Conservation (phyloP, 2,888 invertebrate species). For the Megalurothrips usitatus region DNA sequence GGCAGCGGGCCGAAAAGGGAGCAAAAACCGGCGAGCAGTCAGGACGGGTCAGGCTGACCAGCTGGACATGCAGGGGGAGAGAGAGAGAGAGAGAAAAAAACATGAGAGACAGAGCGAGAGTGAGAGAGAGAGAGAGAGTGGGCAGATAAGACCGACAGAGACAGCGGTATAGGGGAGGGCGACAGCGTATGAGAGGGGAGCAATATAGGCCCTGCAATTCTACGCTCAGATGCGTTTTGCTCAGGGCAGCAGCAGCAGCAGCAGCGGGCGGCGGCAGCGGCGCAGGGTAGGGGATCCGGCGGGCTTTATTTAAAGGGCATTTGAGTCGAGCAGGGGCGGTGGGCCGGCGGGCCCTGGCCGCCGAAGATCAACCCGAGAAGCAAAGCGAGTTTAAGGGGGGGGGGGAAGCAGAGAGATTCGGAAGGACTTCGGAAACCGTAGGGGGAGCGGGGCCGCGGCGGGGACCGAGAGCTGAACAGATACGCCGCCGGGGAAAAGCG, state of each 20-base stretch:
- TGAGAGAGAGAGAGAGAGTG: neutral
- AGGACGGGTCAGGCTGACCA: neutral
- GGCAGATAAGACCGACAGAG: neutral
- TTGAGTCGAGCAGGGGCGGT: neutral
- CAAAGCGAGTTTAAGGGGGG: too few relatives aligned
- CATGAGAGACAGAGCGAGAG: neutral
- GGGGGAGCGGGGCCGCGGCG: too few relatives aligned
- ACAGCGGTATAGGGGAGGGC: neutral
- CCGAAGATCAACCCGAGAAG: neutral
- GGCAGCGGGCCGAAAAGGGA: neutral
- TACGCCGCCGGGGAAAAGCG: too few relatives aligned
- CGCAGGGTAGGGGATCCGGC: neutral
- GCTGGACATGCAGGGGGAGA: neutral
- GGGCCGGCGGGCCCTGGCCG: neutral
- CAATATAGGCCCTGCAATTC: constrained; percentile 2
- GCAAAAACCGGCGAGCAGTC: neutral
- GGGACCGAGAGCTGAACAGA: too few relatives aligned
- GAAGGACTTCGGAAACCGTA: too few relatives aligned
- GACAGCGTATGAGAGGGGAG: neutral
- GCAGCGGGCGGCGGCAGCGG: neutral
- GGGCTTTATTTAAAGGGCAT: constrained; percentile 11
- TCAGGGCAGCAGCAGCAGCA: too few relatives aligned
- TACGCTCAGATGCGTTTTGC: constrained; percentile 11
- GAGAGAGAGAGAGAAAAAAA: neutral
- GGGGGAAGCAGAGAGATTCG: too few relatives aligned